Conservation (phyloP, 2,888 invertebrate species). For the Bombylius major region DNA sequence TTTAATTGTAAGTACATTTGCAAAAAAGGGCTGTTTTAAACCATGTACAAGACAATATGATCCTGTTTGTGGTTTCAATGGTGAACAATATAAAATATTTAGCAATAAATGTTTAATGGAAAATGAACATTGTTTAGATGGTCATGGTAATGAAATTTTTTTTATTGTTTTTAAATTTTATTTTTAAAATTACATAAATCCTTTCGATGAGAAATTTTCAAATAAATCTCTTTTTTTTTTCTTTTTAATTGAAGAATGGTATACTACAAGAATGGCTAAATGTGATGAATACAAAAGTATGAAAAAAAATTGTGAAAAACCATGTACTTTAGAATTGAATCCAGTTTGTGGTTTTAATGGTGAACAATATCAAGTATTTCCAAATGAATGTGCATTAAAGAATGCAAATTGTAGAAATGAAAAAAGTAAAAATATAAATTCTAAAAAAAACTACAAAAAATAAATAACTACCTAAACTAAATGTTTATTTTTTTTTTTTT, state of each 20-base stretch:
- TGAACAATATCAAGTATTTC: slow-evolving; percentile 3
- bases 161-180: no score
- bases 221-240: no score
- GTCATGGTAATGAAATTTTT: neutral
- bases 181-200: no score
- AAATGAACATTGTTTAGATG: neutral
- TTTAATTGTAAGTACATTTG: no score
- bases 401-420: neutral
- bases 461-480: no score
- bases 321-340: neutral
- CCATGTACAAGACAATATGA: neutral
- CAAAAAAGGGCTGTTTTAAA: no score
- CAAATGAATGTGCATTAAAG: slow-evolving; percentile 3
- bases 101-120: neutral
- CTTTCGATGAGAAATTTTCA: no score
- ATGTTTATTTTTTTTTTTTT: neutral
- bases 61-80: slow-evolving; percentile 1
- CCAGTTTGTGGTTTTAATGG: slow-evolving; percentile 11
- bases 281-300: no score
- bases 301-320: neutral
- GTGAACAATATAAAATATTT: neutral
- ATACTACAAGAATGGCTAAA: no score
- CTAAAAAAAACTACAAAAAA: neutral
- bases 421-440: neutral
- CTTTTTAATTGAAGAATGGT: no score